A percentile compares a stretch with the other conserved stretches of the same genome.
These are phyloP conservation scores for Euleptes europaea DNA, from an alignment of 2,113 vertebrate genomes.

Conservation along the genomic window DNA sequence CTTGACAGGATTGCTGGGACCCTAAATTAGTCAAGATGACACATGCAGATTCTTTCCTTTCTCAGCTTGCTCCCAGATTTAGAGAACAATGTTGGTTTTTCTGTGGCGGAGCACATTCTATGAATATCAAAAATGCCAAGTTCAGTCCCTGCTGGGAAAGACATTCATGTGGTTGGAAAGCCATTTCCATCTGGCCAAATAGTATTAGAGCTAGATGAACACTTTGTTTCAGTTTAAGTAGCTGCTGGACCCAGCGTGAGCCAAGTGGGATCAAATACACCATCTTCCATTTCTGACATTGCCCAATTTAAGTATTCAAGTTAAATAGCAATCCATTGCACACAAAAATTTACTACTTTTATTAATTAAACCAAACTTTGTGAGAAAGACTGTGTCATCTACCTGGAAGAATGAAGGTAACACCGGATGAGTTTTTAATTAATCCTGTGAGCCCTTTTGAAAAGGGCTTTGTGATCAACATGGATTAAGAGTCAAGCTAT, in stretches of 20 bases:
- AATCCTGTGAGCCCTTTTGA: not conserved
- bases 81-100: not conserved
- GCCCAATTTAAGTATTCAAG: accelerated
- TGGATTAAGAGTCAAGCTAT: not conserved
- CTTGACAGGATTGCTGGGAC: too few species aligned
- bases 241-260: not conserved
- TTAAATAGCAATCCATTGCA: conserved; percentile 10
- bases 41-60: not conserved
- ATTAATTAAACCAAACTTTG: not conserved
- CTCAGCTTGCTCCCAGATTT: not conserved
- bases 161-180: not conserved
- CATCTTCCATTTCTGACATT: not conserved
- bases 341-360: not conserved
- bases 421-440: not conserved
- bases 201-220: not conserved
- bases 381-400: conserved; percentile 3
- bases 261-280: not conserved
- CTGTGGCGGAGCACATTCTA: not conserved
- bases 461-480: not conserved
- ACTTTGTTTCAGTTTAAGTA: not conserved
- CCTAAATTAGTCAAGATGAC: not conserved
- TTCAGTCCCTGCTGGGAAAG: not conserved
- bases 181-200: not conserved
- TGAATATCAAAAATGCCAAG: not conserved
- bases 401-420: not conserved